Evolutionary conservation across 1,140 invertebrate genomes (phyloP), one percentile per base, ranked within the genome.

Genomic region (Nasonia longicornis): DNA sequence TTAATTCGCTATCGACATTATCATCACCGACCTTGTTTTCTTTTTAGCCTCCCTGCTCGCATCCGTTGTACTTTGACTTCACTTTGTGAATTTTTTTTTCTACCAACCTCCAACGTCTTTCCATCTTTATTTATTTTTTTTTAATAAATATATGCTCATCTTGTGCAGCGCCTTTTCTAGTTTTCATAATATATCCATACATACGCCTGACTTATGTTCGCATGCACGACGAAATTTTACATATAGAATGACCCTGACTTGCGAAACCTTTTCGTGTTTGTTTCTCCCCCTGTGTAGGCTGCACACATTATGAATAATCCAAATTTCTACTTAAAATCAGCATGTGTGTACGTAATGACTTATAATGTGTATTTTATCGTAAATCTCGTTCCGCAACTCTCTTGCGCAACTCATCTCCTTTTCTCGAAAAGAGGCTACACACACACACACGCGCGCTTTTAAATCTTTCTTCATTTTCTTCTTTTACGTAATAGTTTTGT

Each of bases 61-160:
- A 82, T 82, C 73, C 83, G 79, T 87, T 87, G 85, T 87, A 87
- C 84, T 86, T 84, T 83, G 76, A 52, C 81, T 85, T 85, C 80
- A 84, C 81, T 85, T 83, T 77, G 79, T 83, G 76, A 83, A 80
- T 82, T 79, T 26, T 66, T 79, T 29, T 69, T 77, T 26, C 26
- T 64, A 22, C 38, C 64, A 48, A 66, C 0, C 12, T 73, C 16
- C 7, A 16, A 14, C 52, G 16, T 67, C 64, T 11, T 0, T 66
- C 10, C 29, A 6, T 26, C 26, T 26, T 26, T 8, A 8, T 29
- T 29, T 29, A 20, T 16, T 73, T 29, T 64, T 35, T 66, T 20
- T 42, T 45, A 38, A 79, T 73, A 64, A 79, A 79, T 79, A 79
- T 58, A 79, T 72, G 29, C 48, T 79, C 64, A 31, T n/a, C 38